Evolutionary conservation across 2,797 vertebrate genomes (phyloP).

Genomic region (Fistularia tabacaria): DNA sequence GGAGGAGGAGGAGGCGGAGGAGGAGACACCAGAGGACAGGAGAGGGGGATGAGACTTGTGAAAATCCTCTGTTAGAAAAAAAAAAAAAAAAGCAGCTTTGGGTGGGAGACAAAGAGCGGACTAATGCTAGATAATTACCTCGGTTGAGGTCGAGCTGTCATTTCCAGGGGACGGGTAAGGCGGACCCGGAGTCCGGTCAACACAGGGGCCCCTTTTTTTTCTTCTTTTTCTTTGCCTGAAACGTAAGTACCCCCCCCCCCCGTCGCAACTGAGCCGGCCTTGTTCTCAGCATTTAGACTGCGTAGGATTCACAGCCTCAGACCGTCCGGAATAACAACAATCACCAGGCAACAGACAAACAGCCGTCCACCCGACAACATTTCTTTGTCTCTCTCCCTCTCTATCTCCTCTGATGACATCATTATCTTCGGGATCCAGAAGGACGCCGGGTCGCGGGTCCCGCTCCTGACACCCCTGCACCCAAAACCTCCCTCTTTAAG

Average conservation of each 20-base stretch:
- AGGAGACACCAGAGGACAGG: slow-evolving; percentile 59
- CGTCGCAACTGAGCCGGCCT: slow-evolving; percentile 24
- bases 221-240: not conserved
- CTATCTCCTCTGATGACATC: slow-evolving; percentile 56
- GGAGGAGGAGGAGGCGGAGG: slow-evolving; percentile 3
- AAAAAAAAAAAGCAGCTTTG: slow-evolving; percentile 60
- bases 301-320: slow-evolving; percentile 32
- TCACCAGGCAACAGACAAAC: slow-evolving; percentile 34
- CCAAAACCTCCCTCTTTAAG: slow-evolving; percentile 58
- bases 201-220: too few relatives aligned
- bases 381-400: slow-evolving; percentile 54
- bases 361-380: slow-evolving; percentile 52
- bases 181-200: too few relatives aligned
- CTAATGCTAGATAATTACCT: slow-evolving; percentile 65
- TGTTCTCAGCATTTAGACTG: slow-evolving; percentile 38
- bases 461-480: slow-evolving; percentile 38
- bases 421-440: slow-evolving; percentile 57
- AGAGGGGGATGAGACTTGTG: slow-evolving; percentile 66
- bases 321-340: slow-evolving; percentile 39
- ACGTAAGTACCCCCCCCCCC: slow-evolving; percentile 59
- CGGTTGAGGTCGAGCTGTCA: slow-evolving; percentile 51
- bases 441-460: slow-evolving; percentile 54
- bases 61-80: slow-evolving; percentile 66
- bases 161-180: slow-evolving; percentile 18
- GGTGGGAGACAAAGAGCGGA: slow-evolving; percentile 65